Base-by-base conservation (phyloP, 2,888 invertebrate species). In the Nipponacmea schrenckii region DNA sequence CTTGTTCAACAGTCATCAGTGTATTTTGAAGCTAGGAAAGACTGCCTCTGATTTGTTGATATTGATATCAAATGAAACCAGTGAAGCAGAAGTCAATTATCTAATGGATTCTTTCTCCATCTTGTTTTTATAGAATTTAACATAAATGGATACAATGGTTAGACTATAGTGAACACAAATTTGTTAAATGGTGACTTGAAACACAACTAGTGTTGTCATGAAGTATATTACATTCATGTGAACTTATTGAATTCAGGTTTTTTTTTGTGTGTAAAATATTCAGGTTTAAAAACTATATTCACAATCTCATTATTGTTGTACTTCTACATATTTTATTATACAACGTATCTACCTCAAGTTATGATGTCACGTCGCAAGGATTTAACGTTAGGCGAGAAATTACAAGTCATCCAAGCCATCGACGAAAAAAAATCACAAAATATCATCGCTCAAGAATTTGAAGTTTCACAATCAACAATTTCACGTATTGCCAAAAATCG, bases 21-120 rank as follows among this genome's bases (percentile, higher is more conserved):
- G 31, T 31, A 31, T 31, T n/a, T 31, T 31, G 31, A 31, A 31
- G 39, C 39, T 39, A 39, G 56, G 56, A 56, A 24, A 56, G 56
- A 24, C 56, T 56, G 56, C 8, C 56, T 56, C 20, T 24, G 56
- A 56, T 56, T 56, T 56, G 56, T 56, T 56, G 56, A 56, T 56
- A 56, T 56, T 56, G 56, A 56, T 56, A 56, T 56, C 56, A 56
- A 39, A 56, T 56, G 56, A 56, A 56, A 24, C 24, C 20, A 56
- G 12, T 56, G 56, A 24, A 56, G 56, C 56, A 56, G 56, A 56
- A 56, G 56, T 20, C 56, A 56, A 56, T 56, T 56, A 56, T 56
- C 56, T 56, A 56, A 56, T 56, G 56, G 56, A 56, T 56, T 56
- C 24, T 56, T 56, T 56, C 24, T 39, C 39, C 39, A 39, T 39